Evolutionary conservation across 2,888 invertebrate genomes (phyloP).

Genomic region (Baronia brevicornis): DNA sequence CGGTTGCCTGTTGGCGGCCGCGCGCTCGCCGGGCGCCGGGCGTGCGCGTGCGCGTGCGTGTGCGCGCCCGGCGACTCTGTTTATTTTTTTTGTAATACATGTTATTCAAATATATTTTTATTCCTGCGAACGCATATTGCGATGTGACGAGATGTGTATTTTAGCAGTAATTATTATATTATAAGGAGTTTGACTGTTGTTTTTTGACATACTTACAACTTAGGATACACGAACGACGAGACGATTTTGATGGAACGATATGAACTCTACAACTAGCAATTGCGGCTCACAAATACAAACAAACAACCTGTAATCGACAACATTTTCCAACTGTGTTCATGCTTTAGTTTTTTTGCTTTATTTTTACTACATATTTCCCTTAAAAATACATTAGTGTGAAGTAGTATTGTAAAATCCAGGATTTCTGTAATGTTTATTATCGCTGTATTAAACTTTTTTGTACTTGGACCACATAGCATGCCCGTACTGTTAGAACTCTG

Average conservation of each 20-base stretch:
- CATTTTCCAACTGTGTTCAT: constrained; percentile 74
- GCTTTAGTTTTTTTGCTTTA: constrained; percentile 75
- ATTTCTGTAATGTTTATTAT: constrained; percentile 69
- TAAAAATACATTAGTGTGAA: constrained; percentile 72
- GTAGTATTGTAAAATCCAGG: constrained; percentile 73
- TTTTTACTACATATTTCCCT: constrained; percentile 69
- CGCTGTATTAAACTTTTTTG: constrained; percentile 66
- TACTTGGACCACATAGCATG: constrained; percentile 69
- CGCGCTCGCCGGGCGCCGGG: constrained; percentile 53
- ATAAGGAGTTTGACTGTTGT: constrained; percentile 76
- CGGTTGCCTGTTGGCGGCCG: constrained; percentile 72
- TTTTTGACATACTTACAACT: constrained; percentile 75
- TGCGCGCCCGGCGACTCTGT: constrained; percentile 59
- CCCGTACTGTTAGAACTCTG: constrained; percentile 70
- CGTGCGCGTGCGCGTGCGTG: constrained; percentile 53
- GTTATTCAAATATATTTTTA: constrained; percentile 85
- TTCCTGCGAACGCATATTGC: constrained; percentile 88
- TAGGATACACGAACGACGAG: constrained; percentile 67
- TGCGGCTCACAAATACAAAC: constrained; percentile 71
- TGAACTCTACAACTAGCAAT: constrained; percentile 57
- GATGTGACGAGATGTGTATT: constrained; percentile 79
- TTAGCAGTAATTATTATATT: constrained; percentile 77
- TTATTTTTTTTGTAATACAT: constrained; percentile 77
- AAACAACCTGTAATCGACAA: constrained; percentile 66
- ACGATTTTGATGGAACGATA: constrained; percentile 61